Evolutionary conservation across 2,888 invertebrate species (phyloP).

Genomic region (Tuberolachnus salignus): DNA sequence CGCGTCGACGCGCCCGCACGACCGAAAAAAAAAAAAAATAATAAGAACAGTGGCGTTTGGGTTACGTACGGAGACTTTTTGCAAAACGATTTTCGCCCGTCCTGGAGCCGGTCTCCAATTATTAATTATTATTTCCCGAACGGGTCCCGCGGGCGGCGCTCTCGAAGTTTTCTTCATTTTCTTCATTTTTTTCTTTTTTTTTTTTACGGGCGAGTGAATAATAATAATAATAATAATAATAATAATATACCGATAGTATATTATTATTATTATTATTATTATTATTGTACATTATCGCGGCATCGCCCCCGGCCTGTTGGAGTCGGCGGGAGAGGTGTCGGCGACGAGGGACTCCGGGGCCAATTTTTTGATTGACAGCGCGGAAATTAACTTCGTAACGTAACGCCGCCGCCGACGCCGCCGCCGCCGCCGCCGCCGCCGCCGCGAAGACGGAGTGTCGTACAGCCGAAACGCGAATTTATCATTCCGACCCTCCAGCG

Average conservation of each 20-base stretch:
- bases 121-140: conserved; percentile 10
- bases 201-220: conserved; percentile 49
- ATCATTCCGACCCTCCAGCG: conserved; percentile 40
- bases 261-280: no score
- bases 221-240: no score
- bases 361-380: conserved; percentile 55
- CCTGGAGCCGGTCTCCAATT: conserved; percentile 34
- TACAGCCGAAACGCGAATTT: conserved; percentile 33
- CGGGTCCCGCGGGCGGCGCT: conserved; percentile 7
- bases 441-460: neutral
- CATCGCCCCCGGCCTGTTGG: no score
- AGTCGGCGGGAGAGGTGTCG: neutral
- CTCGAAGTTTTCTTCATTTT: neutral
- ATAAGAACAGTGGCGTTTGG: conserved; percentile 28
- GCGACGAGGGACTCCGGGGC: conserved; percentile 24
- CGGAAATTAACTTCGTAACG: conserved; percentile 55
- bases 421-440: conserved; percentile 9
- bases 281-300: no score
- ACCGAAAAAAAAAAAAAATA: neutral
- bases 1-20: no score
- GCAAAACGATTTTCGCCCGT: neutral
- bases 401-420: conserved; percentile 31
- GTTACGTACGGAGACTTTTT: conserved; percentile 45
- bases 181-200: neutral
- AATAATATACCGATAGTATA: no score